phyloP scores from a whole-genome alignment of 2,797 vertebrate genomes.

The Alosa sapidissima region DNA sequence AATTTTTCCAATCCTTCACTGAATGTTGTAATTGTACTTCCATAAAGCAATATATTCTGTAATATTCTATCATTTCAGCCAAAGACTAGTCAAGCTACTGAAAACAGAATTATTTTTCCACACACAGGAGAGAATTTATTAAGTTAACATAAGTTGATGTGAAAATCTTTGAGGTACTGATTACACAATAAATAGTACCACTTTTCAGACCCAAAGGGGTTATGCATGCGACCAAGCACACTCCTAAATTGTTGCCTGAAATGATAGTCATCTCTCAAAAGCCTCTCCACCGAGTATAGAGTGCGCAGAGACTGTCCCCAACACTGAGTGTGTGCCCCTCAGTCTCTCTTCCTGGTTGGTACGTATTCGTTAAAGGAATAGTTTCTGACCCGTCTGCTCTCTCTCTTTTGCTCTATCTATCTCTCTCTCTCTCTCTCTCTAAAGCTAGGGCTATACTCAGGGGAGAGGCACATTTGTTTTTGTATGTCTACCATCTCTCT shows the following conservation, averaged over 20 bases:
- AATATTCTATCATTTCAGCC: background rate
- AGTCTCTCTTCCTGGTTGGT: background rate
- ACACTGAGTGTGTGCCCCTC: background rate
- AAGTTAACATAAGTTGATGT: background rate
- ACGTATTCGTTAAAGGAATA: background rate
- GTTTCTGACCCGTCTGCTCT: background rate
- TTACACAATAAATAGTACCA: background rate
- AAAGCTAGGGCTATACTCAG: background rate
- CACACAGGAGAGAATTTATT: no score
- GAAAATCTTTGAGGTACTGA: background rate
- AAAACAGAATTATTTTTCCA: background rate
- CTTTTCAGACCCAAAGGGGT: no score
- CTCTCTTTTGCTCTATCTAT: background rate
- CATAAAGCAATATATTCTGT: background rate
- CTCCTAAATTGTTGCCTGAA: background rate
- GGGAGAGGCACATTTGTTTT: conserved; percentile 3
- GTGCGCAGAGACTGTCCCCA: background rate
- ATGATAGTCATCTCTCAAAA: background rate
- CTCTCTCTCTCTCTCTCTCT: background rate
- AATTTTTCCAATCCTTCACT: background rate
- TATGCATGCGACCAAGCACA: background rate
- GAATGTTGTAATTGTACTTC: background rate
- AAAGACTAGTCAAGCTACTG: background rate
- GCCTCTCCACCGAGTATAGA: background rate
- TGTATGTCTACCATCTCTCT: conserved; percentile 32